A percentile compares a stretch with the other conserved stretches of the same genome.
Evolutionary conservation across 2,113 vertebrate species (phyloP).

Genomic region (Girardinichthys multiradiatus): DNA sequence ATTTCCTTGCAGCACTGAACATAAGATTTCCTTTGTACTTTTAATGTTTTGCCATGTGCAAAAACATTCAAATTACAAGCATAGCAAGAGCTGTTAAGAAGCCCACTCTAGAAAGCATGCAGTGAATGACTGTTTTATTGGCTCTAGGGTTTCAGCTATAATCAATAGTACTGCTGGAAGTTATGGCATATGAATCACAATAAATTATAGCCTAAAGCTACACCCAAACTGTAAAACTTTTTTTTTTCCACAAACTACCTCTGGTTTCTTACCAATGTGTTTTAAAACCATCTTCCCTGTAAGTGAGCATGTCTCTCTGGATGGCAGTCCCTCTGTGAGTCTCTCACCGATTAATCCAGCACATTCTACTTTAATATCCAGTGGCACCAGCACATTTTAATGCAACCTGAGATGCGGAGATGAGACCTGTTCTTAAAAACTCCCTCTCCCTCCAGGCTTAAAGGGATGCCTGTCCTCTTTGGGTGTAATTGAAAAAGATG

Average conservation of each 20-base stretch:
- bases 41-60: not conserved
- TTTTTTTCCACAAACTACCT: not conserved
- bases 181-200: not conserved
- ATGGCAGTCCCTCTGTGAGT: slow-evolving; percentile 37
- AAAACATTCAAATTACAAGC: not conserved
- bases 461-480: slow-evolving; percentile 67
- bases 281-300: slow-evolving; percentile 38
- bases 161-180: not conserved
- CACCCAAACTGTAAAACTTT: not conserved
- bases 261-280: slow-evolving; percentile 2
- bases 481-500: slow-evolving; percentile 77
- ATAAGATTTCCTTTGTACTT: not conserved
- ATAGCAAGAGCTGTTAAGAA: not conserved
- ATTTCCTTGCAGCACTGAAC: slow-evolving; percentile 1
- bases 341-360: slow-evolving; percentile 59
- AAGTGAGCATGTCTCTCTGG: slow-evolving; percentile 43
- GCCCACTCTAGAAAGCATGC: not conserved
- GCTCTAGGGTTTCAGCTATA: not conserved
- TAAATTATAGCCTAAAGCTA: not conserved
- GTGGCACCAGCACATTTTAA: slow-evolving; percentile 68
- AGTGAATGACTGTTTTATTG: not conserved
- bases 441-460: slow-evolving; percentile 58
- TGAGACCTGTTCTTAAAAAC: slow-evolving; percentile 70
- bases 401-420: slow-evolving; percentile 62
- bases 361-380: slow-evolving; percentile 67